Evolutionary conservation across 2,888 invertebrate genomes (phyloP).

Genomic region (Doris montereyensis): DNA sequence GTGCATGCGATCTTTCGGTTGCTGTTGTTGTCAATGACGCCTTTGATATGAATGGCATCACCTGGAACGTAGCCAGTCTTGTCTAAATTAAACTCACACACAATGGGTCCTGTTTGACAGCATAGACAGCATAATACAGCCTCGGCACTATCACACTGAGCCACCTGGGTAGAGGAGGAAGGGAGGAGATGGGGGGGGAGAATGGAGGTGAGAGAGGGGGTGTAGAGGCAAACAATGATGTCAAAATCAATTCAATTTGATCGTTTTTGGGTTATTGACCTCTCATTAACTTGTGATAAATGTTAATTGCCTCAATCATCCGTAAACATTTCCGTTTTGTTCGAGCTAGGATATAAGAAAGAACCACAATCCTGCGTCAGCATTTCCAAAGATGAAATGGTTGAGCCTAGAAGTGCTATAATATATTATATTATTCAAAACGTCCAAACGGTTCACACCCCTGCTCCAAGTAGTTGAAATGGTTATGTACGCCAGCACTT

Average conservation of each 20-base stretch:
- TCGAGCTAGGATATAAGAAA: background rate
- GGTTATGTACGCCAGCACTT: too few relatives aligned
- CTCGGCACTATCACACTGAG: slow-evolving; percentile 24
- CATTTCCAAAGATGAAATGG: background rate
- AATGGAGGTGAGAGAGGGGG: background rate
- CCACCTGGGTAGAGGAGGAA: slow-evolving; percentile 1
- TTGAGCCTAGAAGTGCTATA: too few relatives aligned
- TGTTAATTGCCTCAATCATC: too few relatives aligned
- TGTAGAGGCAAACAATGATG: background rate
- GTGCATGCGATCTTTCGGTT: slow-evolving; percentile 11
- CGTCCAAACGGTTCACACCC: too few relatives aligned
- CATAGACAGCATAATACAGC: slow-evolving; percentile 23
- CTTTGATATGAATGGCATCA: slow-evolving; percentile 10
- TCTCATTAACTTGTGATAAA: too few relatives aligned
- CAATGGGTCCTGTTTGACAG: slow-evolving; percentile 17
- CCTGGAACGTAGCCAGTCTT: slow-evolving; percentile 18
- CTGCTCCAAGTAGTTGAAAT: too few relatives aligned
- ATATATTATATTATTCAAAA: too few relatives aligned
- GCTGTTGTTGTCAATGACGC: slow-evolving; percentile 20
- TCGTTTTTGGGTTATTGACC: background rate
- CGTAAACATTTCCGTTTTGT: too few relatives aligned
- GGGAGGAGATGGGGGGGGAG: background rate
- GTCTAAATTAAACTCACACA: slow-evolving; percentile 15
- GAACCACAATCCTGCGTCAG: background rate
- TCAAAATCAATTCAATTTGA: background rate